These are phyloP conservation scores for Aromia moschata DNA, from an alignment of 2,888 invertebrate genomes.

Conservation along the genomic window DNA sequence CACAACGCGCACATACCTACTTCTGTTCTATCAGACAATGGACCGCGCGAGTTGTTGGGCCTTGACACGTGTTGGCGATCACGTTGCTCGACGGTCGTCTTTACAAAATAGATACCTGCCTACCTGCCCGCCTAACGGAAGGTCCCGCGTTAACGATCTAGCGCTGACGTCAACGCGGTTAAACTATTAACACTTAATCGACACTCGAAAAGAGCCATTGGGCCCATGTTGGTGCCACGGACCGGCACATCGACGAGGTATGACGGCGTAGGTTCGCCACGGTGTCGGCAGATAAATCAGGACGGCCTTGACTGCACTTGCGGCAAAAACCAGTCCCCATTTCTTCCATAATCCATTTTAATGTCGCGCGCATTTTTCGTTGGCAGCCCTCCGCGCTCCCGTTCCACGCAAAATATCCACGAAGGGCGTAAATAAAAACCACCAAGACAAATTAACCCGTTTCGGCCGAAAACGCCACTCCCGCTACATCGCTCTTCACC, in stretches of 20 bases:
- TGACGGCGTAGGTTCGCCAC: slow-evolving; percentile 24
- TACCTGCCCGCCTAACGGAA: neutral
- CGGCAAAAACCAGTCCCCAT: slow-evolving; percentile 48
- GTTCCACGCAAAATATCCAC: too few relatives aligned
- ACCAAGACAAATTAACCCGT: too few relatives aligned
- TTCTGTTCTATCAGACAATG: too few relatives aligned
- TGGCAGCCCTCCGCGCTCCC: neutral
- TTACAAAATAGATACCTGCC: slow-evolving; percentile 18
- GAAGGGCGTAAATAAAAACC: too few relatives aligned
- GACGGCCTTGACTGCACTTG: slow-evolving; percentile 50
- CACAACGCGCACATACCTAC: too few relatives aligned
- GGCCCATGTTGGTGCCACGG: neutral
- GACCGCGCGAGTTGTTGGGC: slow-evolving; percentile 25
- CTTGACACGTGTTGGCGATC: slow-evolving; percentile 43
- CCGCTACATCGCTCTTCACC: too few relatives aligned
- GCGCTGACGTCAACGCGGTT: neutral
- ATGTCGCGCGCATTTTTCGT: slow-evolving; percentile 30
- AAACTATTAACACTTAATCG: neutral
- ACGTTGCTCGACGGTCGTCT: slow-evolving; percentile 39
- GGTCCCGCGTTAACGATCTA: neutral
- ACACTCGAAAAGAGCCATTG: neutral
- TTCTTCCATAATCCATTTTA: slow-evolving; percentile 42
- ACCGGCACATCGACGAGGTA: slow-evolving; percentile 12
- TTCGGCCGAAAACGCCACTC: too few relatives aligned
- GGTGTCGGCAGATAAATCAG: slow-evolving; percentile 45